phyloP scores from a whole-genome alignment of 2,888 invertebrate species.

The Lasius fuliginosus region DNA sequence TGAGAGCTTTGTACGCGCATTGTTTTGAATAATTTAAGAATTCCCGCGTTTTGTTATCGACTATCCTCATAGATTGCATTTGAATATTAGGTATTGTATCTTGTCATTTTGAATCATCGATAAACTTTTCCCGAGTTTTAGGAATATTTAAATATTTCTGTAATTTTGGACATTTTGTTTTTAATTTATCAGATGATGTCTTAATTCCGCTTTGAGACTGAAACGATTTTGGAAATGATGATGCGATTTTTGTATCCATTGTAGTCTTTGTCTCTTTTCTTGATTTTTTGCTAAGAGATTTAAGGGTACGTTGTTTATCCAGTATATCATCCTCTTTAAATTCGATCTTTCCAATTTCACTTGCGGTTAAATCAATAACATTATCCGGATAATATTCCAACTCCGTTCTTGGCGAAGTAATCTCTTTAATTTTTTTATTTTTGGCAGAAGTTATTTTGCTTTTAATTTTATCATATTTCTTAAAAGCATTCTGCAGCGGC shows the following conservation, averaged over 20 bases:
- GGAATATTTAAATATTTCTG: neutral
- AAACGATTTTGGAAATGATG: neutral
- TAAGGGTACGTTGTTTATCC: neutral
- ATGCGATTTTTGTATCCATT: neutral
- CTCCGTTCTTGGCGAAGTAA: neutral
- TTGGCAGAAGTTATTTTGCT: slow-evolving; percentile 1
- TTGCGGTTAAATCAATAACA: slow-evolving; percentile 14
- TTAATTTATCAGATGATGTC: neutral
- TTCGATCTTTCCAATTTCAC: neutral
- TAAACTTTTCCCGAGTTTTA: neutral
- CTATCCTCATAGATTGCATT: neutral
- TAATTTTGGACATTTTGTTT: neutral
- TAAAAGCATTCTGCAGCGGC: slow-evolving; percentile 29
- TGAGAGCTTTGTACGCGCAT: slow-evolving; percentile 73
- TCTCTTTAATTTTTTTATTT: neutral
- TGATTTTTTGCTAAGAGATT: neutral
- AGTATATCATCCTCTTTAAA: neutral
- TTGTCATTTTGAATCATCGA: slow-evolving; percentile 29
- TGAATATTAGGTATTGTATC: neutral
- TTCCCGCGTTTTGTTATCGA: slow-evolving; percentile 31
- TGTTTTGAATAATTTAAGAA: slow-evolving; percentile 62
- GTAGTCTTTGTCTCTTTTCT: neutral
- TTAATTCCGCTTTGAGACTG: neutral
- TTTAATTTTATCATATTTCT: neutral
- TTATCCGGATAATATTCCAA: neutral